Percentiles rank a stretch among this genome's conserved stretches.
Evolutionary conservation across 2,797 vertebrate species (phyloP).

Genomic region (Coranthus polyacanthus): DNA sequence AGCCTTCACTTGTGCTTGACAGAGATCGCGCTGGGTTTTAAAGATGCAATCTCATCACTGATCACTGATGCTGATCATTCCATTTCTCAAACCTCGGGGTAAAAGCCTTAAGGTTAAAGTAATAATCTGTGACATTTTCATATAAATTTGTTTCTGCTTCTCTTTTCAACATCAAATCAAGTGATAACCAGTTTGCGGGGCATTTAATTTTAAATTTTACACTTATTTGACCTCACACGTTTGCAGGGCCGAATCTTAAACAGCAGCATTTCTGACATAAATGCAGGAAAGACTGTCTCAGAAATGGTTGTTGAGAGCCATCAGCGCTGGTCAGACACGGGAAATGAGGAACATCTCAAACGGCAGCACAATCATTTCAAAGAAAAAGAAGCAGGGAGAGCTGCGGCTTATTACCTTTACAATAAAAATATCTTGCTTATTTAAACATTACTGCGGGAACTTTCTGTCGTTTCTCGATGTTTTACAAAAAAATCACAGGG

Average conservation of each 20-base stretch:
- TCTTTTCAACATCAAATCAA: slow-evolving; percentile 15
- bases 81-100: slow-evolving; percentile 24
- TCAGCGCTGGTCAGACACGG: neutral
- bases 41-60: slow-evolving; percentile 41
- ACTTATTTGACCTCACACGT: neutral
- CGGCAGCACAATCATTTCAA: no score
- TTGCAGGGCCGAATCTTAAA: neutral
- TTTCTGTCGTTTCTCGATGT: neutral
- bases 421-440: no score
- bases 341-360: neutral
- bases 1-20: neutral
- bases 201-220: neutral
- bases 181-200: neutral
- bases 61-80: slow-evolving; percentile 52
- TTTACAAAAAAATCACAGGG: neutral
- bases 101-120: slow-evolving; percentile 7
- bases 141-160: slow-evolving; percentile 24
- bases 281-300: neutral
- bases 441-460: neutral
- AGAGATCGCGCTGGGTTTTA: slow-evolving; percentile 29
- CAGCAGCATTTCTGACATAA: neutral
- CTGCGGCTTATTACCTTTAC: neutral
- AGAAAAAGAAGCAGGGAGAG: no score
- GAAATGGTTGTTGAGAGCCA: neutral
- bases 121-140: slow-evolving; percentile 33